Evolutionary conservation across 2,113 vertebrate species (phyloP).

Genomic region (Stigmatopora argus): DNA sequence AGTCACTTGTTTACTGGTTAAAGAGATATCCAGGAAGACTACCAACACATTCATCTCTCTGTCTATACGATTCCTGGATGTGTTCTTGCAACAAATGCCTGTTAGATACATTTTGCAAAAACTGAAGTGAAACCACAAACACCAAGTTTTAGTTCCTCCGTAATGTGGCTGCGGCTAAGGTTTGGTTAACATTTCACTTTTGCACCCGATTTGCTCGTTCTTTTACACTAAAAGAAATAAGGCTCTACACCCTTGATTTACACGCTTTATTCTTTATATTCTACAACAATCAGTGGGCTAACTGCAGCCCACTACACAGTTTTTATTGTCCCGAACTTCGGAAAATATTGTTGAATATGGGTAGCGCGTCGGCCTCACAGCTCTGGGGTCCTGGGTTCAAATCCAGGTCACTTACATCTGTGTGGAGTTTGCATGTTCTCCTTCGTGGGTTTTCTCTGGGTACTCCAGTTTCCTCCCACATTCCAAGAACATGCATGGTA

Average conservation of each 20-base stretch:
- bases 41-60: background rate
- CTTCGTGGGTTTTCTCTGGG: too few relatives aligned
- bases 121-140: background rate
- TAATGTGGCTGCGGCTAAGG: background rate
- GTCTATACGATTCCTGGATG: background rate
- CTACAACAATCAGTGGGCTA: too few relatives aligned
- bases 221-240: background rate
- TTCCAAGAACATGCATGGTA: too few relatives aligned
- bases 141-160: conserved; percentile 1
- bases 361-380: too few relatives aligned
- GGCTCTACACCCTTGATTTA: background rate
- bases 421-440: too few relatives aligned
- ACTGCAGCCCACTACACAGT: too few relatives aligned
- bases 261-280: background rate
- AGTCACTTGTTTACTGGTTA: background rate
- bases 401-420: too few relatives aligned
- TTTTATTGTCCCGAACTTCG: too few relatives aligned
- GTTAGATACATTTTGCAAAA: background rate
- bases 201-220: background rate
- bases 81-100: background rate
- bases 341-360: too few relatives aligned
- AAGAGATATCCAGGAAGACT: background rate
- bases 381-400: too few relatives aligned
- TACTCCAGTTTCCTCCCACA: too few relatives aligned
- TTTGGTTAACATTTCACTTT: background rate